Evolutionary conservation across 2,888 invertebrate genomes (phyloP).

Genomic region (Arrhopalites spinosus): DNA sequence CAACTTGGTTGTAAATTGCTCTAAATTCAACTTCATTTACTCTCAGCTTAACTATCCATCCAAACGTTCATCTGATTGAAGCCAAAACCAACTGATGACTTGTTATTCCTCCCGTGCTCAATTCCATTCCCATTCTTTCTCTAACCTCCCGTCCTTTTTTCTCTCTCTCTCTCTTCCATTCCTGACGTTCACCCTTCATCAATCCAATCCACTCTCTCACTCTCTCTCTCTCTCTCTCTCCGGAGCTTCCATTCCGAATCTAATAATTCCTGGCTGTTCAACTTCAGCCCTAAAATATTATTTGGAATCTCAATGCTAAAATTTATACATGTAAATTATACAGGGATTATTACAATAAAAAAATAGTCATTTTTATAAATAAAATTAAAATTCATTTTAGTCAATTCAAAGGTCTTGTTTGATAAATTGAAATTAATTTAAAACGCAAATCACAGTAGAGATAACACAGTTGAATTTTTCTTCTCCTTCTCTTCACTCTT

Average conservation of each 20-base stretch:
- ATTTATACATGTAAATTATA: no score
- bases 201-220: not conserved
- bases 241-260: not conserved
- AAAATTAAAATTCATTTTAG: no score
- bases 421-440: no score
- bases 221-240: constrained; percentile 5
- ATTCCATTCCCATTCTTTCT: not conserved
- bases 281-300: not conserved
- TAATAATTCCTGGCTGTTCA: not conserved
- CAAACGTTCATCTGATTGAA: not conserved
- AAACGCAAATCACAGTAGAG: no score
- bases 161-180: not conserved
- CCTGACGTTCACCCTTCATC: constrained; percentile 6
- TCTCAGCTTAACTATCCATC: constrained; percentile 14
- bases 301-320: no score
- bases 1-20: constrained; percentile 51
- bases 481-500: no score
- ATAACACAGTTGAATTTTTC: no score
- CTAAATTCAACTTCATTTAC: constrained; percentile 46
- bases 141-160: not conserved
- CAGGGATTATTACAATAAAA: no score
- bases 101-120: constrained; percentile 10
- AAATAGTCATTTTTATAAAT: no score
- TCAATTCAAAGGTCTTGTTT: no score
- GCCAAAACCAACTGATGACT: constrained; percentile 23